phyloP scores from a whole-genome alignment of 2,797 vertebrate species.

The Enteromius viviparus region DNA sequence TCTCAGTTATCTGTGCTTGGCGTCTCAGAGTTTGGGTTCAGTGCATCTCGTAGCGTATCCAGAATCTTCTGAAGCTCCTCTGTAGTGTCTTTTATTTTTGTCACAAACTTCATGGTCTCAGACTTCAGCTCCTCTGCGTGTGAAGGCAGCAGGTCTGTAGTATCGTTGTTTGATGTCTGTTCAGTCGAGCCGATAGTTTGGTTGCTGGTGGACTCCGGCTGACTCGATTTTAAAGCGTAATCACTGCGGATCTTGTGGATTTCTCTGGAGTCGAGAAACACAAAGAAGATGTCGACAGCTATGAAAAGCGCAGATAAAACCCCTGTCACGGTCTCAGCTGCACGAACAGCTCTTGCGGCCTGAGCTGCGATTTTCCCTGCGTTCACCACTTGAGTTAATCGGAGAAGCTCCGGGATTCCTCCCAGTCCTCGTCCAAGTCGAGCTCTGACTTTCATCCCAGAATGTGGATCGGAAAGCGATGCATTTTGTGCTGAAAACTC shows the following conservation, averaged over 20 bases:
- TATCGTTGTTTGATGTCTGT: background rate
- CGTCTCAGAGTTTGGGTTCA: conserved; percentile 1
- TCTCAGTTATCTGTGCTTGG: background rate
- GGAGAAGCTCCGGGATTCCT: background rate
- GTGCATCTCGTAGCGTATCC: background rate
- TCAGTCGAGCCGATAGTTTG: background rate
- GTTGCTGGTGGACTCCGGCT: background rate
- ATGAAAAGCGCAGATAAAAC: conserved; percentile 74
- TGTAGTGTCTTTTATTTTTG: background rate
- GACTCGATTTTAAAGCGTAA: background rate
- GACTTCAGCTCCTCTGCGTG: conserved; percentile 56
- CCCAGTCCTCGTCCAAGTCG: background rate
- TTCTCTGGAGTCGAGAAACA: conserved; percentile 73
- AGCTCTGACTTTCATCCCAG: background rate
- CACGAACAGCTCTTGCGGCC: conserved; percentile 67
- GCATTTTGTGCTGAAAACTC: background rate
- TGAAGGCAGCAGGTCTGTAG: background rate
- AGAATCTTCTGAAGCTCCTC: background rate
- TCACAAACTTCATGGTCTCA: conserved; percentile 6
- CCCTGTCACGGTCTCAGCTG: conserved; percentile 68
- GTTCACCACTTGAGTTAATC: background rate
- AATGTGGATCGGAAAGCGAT: background rate
- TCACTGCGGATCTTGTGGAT: conserved; percentile 68
- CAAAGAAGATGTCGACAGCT: conserved; percentile 75
- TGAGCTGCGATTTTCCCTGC: conserved; percentile 64